These are phyloP conservation scores for Apocrypta bakeri DNA, from an alignment of 1,140 invertebrate species.

Conservation along the genomic window DNA sequence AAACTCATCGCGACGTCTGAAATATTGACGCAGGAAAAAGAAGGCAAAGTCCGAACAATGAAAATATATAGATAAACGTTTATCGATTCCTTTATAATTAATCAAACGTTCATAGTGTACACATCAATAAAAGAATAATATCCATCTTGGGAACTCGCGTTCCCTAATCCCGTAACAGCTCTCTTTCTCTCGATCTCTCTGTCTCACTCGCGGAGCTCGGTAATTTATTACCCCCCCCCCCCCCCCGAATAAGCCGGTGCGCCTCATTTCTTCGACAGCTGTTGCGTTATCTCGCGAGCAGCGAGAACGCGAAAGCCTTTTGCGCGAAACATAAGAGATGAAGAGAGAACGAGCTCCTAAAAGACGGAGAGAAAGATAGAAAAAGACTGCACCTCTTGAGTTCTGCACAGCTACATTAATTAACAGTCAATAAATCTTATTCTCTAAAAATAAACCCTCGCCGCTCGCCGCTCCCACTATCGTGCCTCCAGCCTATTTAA, in stretches of 20 bases:
- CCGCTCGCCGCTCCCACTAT: background rate
- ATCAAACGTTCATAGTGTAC: background rate
- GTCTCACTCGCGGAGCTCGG: too few species aligned
- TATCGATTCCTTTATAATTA: background rate
- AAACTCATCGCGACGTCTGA: background rate
- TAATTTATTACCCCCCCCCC: background rate
- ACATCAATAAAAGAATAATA: background rate
- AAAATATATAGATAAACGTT: background rate
- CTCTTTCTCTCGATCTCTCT: too few species aligned
- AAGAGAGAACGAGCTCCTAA: too few species aligned
- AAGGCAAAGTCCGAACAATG: background rate
- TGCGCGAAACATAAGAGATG: background rate
- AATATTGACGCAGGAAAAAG: background rate
- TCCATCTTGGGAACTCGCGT: background rate
- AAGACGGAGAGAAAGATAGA: background rate
- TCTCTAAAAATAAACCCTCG: conserved; percentile 32
- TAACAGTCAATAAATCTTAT: conserved; percentile 31
- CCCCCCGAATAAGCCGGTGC: background rate
- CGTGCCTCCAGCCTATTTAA: background rate
- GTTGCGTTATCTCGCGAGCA: background rate
- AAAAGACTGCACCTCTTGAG: background rate
- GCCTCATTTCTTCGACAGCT: background rate
- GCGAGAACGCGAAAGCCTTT: background rate
- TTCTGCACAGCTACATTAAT: background rate
- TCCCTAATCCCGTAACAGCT: background rate